Conservation (phyloP, 2,797 vertebrate species). For the Sternarchorhynchus goeldii region DNA sequence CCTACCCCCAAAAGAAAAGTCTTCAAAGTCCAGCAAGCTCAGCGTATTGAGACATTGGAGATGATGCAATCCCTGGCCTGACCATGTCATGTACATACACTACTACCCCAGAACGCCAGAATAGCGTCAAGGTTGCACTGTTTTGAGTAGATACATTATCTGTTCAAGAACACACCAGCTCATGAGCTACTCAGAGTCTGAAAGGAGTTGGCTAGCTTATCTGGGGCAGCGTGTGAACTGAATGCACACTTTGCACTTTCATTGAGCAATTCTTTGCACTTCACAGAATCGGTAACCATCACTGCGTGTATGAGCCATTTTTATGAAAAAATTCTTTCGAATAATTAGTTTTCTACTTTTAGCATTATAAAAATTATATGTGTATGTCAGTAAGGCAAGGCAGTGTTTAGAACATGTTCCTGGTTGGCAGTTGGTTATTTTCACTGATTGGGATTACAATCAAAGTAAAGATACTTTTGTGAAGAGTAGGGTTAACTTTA, state of each 20-base stretch:
- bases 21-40: too few species aligned
- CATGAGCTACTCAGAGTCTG: not conserved
- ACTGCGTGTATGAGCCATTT: not conserved
- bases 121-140: conserved; percentile 15
- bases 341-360: too few species aligned
- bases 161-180: conserved; percentile 16
- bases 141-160: conserved; percentile 49
- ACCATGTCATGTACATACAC: not conserved
- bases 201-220: conserved; percentile 7
- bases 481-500: too few species aligned
- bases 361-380: too few species aligned
- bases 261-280: not conserved
- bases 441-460: too few species aligned
- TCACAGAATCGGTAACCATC: not conserved
- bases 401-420: too few species aligned
- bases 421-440: too few species aligned
- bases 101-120: not conserved
- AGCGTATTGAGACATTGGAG: not conserved
- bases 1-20: not conserved
- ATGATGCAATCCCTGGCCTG: conserved; percentile 41
- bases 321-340: too few species aligned
- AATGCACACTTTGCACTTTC: not conserved
- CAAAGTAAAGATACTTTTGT: too few species aligned
- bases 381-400: too few species aligned
- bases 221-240: conserved; percentile 4